These are phyloP conservation scores for Pangasius sanitwongsei DNA, from an alignment of 2,797 vertebrate genomes.

Conservation along the genomic window DNA sequence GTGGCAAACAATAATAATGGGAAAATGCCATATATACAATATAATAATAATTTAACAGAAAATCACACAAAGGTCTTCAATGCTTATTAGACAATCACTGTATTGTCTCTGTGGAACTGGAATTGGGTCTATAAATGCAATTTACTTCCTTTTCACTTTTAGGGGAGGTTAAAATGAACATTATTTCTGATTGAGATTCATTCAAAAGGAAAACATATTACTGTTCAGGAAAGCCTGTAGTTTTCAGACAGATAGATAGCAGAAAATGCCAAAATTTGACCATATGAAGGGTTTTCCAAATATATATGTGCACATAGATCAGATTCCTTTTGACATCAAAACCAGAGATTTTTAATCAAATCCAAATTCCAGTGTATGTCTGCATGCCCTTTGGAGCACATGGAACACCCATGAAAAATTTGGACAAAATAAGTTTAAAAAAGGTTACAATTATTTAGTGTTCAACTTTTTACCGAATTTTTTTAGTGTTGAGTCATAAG, in stretches of 20 bases:
- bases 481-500: background rate
- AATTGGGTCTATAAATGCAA: background rate
- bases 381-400: background rate
- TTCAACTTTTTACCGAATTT: background rate
- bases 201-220: background rate
- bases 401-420: background rate
- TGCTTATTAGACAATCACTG: background rate
- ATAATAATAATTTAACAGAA: background rate
- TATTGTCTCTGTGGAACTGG: background rate
- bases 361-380: conserved; percentile 15
- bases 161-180: background rate
- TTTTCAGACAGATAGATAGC: background rate
- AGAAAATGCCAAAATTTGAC: background rate
- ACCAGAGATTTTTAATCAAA: conserved; percentile 18
- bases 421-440: background rate
- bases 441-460: background rate
- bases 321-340: background rate
- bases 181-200: background rate
- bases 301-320: background rate
- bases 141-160: background rate
- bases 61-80: background rate
- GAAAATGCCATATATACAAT: background rate
- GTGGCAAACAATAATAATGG: background rate
- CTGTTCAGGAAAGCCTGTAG: background rate
- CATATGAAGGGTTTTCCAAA: background rate